A percentile compares a stretch with the other conserved stretches of the same genome.
phyloP scores from a whole-genome alignment of 2,888 invertebrate species.

The Minunthozetes semirufus region DNA sequence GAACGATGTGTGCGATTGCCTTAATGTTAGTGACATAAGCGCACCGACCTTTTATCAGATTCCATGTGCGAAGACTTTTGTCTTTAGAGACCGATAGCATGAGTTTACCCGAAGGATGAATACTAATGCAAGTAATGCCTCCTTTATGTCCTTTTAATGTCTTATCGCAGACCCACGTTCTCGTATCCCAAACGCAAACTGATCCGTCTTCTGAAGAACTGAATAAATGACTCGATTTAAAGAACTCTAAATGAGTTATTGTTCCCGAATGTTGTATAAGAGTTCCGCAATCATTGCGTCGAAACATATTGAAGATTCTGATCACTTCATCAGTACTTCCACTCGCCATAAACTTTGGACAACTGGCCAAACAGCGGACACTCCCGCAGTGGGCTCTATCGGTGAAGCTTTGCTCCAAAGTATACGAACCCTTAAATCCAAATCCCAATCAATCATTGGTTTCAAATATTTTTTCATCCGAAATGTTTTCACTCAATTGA shows the following conservation, averaged over 20 bases:
- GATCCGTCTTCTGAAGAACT: constrained; percentile 78
- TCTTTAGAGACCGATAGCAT: constrained; percentile 80
- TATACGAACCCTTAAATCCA: constrained; percentile 32
- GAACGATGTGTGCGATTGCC: constrained; percentile 49
- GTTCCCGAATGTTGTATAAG: constrained; percentile 73
- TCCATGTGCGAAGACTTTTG: constrained; percentile 77
- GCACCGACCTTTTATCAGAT: constrained; percentile 79
- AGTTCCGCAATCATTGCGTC: constrained; percentile 68
- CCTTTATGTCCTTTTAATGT: constrained; percentile 63
- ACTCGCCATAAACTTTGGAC: constrained; percentile 68
- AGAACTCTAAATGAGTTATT: constrained; percentile 69
- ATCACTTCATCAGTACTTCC: constrained; percentile 85
- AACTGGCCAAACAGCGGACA: constrained; percentile 64
- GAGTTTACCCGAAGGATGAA: constrained; percentile 83
- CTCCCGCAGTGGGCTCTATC: constrained; percentile 77
- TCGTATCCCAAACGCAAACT: constrained; percentile 69
- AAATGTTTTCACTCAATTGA: not conserved
- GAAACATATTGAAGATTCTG: constrained; percentile 71
- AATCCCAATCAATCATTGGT: not conserved
- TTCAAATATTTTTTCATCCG: too few relatives aligned
- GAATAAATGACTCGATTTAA: constrained; percentile 65
- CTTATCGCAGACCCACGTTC: constrained; percentile 79
- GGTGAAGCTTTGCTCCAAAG: constrained; percentile 70
- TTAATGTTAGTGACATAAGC: constrained; percentile 82
- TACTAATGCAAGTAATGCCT: constrained; percentile 62